Conservation (phyloP, 2,797 vertebrate genomes). For the Acanthis flammea region DNA sequence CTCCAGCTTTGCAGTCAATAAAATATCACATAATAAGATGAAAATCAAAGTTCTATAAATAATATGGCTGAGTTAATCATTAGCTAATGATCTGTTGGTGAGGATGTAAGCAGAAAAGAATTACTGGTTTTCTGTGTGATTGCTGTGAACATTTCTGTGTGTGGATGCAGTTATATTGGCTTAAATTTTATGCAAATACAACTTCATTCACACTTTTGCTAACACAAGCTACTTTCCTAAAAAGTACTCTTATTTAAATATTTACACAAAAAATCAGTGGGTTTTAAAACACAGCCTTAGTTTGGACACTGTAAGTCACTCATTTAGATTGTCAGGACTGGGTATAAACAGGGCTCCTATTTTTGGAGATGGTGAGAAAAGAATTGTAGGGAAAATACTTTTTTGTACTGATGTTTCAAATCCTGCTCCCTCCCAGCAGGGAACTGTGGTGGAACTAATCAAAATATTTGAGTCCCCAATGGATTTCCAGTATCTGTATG, state of each 20-base stretch:
- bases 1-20: neutral
- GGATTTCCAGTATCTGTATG: neutral
- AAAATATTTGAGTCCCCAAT: neutral
- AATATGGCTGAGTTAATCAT: neutral
- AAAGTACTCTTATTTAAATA: constrained; percentile 15
- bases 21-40: neutral
- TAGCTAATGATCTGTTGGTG: constrained; percentile 35
- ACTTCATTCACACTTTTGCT: constrained; percentile 9
- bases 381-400: neutral
- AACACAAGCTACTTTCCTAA: neutral
- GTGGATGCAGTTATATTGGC: neutral
- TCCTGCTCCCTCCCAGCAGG: neutral
- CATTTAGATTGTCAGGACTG: neutral
- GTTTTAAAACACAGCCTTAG: neutral
- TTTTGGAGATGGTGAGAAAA: neutral
- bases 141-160: neutral
- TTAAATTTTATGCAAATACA: constrained; percentile 4
- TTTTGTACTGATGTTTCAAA: neutral
- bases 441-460: neutral
- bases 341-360: neutral
- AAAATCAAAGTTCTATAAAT: neutral
- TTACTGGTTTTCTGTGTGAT: neutral
- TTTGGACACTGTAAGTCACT: neutral
- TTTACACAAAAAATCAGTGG: neutral
- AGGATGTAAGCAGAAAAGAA: neutral